Percentiles rank a stretch among this genome's conserved stretches.
phyloP scores from a whole-genome alignment of 2,797 vertebrate genomes.

The Crenuchus spilurus region DNA sequence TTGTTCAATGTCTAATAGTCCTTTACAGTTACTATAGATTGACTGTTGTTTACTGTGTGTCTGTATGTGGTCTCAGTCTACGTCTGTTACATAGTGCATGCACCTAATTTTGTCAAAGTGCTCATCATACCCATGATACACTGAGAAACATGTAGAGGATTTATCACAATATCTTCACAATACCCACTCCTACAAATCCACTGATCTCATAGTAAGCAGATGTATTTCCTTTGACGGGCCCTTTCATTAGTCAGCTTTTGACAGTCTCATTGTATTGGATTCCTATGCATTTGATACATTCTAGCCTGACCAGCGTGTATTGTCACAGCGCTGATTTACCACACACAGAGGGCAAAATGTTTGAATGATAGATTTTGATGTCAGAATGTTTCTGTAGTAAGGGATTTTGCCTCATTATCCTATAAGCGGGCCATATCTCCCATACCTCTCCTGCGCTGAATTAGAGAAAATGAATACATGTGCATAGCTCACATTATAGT shows the following conservation, averaged over 20 bases:
- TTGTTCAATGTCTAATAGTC: no score
- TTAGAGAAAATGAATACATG: conserved; percentile 20
- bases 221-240: background rate
- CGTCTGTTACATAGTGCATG: no score
- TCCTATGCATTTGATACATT: background rate
- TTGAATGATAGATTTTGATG: conserved; percentile 12
- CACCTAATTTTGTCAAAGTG: no score
- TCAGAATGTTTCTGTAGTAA: background rate
- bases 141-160: background rate
- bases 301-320: background rate
- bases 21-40: no score
- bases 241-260: background rate
- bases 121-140: no score
- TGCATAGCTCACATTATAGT: background rate
- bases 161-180: background rate
- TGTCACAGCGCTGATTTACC: background rate
- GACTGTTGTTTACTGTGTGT: no score
- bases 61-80: no score
- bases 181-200: background rate
- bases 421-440: background rate
- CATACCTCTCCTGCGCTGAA: background rate
- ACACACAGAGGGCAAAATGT: background rate
- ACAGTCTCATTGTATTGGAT: background rate
- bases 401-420: conserved; percentile 15
- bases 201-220: background rate